Evolutionary conservation across 2,888 invertebrate genomes (phyloP).

Genomic region (Colletes collaris): DNA sequence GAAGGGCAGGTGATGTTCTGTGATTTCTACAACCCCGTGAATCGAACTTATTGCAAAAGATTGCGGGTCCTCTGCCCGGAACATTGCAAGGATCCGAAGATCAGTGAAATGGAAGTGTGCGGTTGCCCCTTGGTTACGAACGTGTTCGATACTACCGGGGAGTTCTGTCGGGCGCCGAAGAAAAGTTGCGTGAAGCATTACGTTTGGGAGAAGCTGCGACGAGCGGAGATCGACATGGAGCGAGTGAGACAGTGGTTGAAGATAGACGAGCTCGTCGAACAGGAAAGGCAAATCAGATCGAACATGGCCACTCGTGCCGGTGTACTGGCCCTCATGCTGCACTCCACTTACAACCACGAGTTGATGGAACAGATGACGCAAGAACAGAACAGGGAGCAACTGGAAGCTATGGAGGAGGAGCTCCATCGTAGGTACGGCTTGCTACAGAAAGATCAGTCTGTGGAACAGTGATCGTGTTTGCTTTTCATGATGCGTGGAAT

Average conservation of each 20-base stretch:
- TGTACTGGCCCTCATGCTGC: slow-evolving; percentile 96
- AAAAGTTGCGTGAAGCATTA: slow-evolving; percentile 96
- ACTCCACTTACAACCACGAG: slow-evolving; percentile 97
- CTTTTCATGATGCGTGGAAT: neutral
- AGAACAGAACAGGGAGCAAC: slow-evolving; percentile 84
- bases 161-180: slow-evolving; percentile 94
- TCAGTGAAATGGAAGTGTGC: slow-evolving; percentile 94
- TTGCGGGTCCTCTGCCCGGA: slow-evolving; percentile 98
- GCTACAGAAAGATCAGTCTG: slow-evolving; percentile 51
- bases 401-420: slow-evolving; percentile 84
- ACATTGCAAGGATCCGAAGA: slow-evolving; percentile 96
- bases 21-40: slow-evolving; percentile 95
- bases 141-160: slow-evolving; percentile 92
- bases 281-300: slow-evolving; percentile 93
- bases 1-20: slow-evolving; percentile 99
- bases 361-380: slow-evolving; percentile 90
- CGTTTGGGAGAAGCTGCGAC: slow-evolving; percentile 97
- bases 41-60: slow-evolving; percentile 97
- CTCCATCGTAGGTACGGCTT: slow-evolving; percentile 78
- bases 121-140: slow-evolving; percentile 95
- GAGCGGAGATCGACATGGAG: slow-evolving; percentile 98
- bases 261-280: slow-evolving; percentile 96
- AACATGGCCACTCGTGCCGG: slow-evolving; percentile 93
- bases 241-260: slow-evolving; percentile 95
- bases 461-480: slow-evolving; percentile 43